A percentile compares a stretch with the other conserved stretches of the same genome.
Evolutionary conservation across 2,797 vertebrate genomes (phyloP).

Genomic region (Malacoraja senta): DNA sequence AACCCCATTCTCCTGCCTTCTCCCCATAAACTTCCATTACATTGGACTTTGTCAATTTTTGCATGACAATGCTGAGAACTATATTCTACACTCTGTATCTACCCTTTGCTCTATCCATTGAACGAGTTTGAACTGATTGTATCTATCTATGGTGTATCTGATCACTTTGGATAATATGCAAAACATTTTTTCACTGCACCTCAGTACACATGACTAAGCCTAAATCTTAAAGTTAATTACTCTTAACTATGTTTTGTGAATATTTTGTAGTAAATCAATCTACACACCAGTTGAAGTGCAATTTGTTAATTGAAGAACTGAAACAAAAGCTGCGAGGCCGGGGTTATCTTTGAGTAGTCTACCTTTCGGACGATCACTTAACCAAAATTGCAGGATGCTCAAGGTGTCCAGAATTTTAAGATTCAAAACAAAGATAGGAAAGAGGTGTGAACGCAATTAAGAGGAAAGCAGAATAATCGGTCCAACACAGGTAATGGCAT

Average conservation of each 20-base stretch:
- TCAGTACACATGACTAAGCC: too few relatives aligned
- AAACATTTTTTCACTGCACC: too few relatives aligned
- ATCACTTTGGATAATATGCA: too few relatives aligned
- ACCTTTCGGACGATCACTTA: not conserved
- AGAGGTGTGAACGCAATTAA: not conserved
- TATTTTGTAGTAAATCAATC: not conserved
- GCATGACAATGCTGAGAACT: too few relatives aligned
- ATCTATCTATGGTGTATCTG: too few relatives aligned
- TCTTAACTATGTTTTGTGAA: not conserved
- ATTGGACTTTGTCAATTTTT: too few relatives aligned
- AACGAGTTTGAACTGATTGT: too few relatives aligned
- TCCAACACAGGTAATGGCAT: not conserved
- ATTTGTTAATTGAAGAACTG: not conserved
- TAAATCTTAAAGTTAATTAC: not conserved
- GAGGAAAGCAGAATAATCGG: not conserved
- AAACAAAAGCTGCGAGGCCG: not conserved
- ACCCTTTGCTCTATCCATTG: too few relatives aligned
- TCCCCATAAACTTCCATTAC: too few relatives aligned
- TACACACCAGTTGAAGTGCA: not conserved
- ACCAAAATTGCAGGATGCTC: not conserved
- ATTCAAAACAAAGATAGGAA: not conserved
- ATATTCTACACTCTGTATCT: too few relatives aligned
- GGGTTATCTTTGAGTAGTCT: not conserved
- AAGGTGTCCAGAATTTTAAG: not conserved
- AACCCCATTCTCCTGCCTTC: too few relatives aligned